phyloP scores from a whole-genome alignment of 2,888 invertebrate species.

The Petrolisthes cinctipes region DNA sequence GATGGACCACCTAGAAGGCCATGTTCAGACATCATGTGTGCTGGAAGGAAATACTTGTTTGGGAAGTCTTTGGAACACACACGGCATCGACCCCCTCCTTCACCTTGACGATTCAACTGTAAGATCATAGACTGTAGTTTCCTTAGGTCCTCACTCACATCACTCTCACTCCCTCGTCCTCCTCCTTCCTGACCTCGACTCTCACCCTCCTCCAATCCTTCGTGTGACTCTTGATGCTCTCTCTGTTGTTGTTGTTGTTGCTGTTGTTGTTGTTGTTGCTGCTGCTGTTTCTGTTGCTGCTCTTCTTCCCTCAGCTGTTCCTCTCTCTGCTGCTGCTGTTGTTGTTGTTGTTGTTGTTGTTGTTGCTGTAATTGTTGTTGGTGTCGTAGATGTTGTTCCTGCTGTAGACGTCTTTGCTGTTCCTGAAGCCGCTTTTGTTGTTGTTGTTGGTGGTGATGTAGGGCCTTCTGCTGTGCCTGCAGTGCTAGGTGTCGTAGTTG shows the following conservation, averaged over 20 bases:
- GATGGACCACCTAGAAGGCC: conserved; percentile 73
- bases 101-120: conserved; percentile 79
- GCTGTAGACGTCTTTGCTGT: conserved; percentile 28
- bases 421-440: conserved; percentile 24
- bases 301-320: too few species aligned
- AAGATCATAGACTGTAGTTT: conserved; percentile 92
- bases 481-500: conserved; percentile 42
- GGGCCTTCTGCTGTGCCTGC: conserved; percentile 50
- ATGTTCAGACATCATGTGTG: conserved; percentile 79
- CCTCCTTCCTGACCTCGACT: conserved; percentile 32
- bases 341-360: conserved; percentile 52
- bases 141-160: conserved; percentile 85
- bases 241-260: conserved; percentile 47
- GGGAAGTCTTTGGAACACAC: conserved; percentile 81
- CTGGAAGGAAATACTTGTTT: conserved; percentile 79
- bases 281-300: conserved; percentile 28
- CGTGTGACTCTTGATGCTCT: conserved; percentile 27
- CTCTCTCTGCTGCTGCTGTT: conserved; percentile 30
- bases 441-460: not conserved
- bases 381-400: conserved; percentile 35
- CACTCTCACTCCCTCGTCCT: conserved; percentile 59
- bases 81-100: conserved; percentile 72
- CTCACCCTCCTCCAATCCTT: conserved; percentile 32
- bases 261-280: conserved; percentile 54
- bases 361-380: conserved; percentile 42